Percentiles rank a stretch among this genome's conserved stretches.
Conservation (phyloP, 2,888 invertebrate genomes). For the Epicampocera succincta region DNA sequence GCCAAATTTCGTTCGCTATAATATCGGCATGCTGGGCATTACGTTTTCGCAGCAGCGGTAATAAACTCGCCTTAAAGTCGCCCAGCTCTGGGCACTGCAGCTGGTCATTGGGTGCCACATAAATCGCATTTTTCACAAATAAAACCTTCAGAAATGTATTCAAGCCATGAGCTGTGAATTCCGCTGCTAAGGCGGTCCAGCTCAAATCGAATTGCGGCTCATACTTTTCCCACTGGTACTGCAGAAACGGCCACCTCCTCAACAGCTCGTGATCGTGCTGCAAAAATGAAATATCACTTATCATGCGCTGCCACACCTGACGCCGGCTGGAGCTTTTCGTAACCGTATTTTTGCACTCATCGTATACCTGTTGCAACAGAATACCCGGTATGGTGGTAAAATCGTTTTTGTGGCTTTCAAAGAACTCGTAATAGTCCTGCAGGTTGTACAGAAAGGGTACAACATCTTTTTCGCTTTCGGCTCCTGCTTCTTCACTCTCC, state of each 20-base stretch:
- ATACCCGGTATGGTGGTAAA: constrained; percentile 75
- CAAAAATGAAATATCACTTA: constrained; percentile 74
- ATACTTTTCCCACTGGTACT: constrained; percentile 75
- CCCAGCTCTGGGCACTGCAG: constrained; percentile 73
- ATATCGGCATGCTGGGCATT: constrained; percentile 75
- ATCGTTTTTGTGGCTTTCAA: constrained; percentile 71
- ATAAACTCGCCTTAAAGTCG: constrained; percentile 67
- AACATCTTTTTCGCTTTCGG: constrained; percentile 65
- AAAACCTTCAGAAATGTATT: constrained; percentile 76
- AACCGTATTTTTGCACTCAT: constrained; percentile 71
- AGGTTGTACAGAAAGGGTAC: constrained; percentile 77
- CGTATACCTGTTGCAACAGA: constrained; percentile 74
- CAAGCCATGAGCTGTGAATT: constrained; percentile 76
- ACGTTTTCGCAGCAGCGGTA: constrained; percentile 69
- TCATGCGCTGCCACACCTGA: constrained; percentile 71
- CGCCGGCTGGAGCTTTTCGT: constrained; percentile 11
- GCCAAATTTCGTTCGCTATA: constrained; percentile 75
- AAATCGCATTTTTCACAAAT: constrained; percentile 77
- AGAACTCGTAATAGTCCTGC: constrained; percentile 77
- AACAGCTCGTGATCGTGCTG: constrained; percentile 67
- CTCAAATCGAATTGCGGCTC: constrained; percentile 68
- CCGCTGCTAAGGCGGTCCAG: constrained; percentile 76
- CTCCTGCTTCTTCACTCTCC: not conserved
- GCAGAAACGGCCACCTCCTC: constrained; percentile 76
- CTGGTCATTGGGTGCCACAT: constrained; percentile 73